Evolutionary conservation across 2,113 vertebrate species (phyloP).

Genomic region (Toxostoma redivivum): DNA sequence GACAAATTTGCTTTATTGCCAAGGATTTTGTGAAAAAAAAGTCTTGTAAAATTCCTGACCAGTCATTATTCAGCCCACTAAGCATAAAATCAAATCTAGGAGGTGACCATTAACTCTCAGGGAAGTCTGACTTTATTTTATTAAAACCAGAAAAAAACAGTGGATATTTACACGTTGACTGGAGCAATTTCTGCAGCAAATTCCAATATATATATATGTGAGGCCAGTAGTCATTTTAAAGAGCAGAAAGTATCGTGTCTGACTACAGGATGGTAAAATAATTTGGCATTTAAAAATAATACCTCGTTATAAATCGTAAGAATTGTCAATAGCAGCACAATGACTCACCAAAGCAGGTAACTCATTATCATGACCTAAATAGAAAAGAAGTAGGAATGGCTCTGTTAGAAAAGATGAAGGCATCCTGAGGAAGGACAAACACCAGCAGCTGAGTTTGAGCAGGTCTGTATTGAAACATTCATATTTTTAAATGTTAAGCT

Average conservation of each 20-base stretch:
- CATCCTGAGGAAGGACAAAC: neutral
- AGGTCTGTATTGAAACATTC: neutral
- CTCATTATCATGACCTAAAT: slow-evolving; percentile 38
- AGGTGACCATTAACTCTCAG: neutral
- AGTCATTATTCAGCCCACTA: slow-evolving; percentile 10
- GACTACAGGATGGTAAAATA: neutral
- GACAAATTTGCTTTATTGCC: neutral
- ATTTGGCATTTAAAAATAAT: slow-evolving; percentile 7
- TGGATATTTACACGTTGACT: neutral
- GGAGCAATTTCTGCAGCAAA: neutral
- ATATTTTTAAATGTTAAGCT: neutral
- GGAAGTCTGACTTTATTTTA: neutral
- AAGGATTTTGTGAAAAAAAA: neutral
- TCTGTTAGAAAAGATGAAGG: neutral
- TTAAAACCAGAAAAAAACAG: neutral
- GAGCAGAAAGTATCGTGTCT: neutral
- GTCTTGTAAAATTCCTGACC: slow-evolving; percentile 3
- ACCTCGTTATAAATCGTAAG: neutral
- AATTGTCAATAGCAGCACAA: neutral
- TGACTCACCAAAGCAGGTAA: slow-evolving; percentile 29
- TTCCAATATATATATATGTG: neutral
- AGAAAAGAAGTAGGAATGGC: neutral
- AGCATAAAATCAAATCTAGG: slow-evolving; percentile 36
- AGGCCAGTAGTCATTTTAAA: neutral
- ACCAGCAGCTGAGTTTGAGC: neutral